phyloP scores from a whole-genome alignment of 30 jellyfish, hydroid and myxozoan genomes.

The Aurelia sp. region DNA sequence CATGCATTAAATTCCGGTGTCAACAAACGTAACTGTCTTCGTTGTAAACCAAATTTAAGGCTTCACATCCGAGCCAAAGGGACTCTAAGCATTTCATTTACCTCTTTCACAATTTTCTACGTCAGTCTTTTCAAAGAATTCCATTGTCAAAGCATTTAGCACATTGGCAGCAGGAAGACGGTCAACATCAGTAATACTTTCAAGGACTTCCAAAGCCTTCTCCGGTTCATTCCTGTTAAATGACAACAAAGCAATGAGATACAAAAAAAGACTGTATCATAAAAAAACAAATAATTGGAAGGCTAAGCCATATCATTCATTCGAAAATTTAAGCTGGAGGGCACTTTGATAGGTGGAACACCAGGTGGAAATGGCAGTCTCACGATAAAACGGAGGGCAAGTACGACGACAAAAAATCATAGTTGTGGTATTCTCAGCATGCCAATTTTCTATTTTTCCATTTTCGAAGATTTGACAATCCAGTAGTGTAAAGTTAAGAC shows the following conservation, averaged over 20 bases:
- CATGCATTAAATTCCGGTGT: too few relatives aligned
- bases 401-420: too few relatives aligned
- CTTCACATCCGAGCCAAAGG: not conserved
- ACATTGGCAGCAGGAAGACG: conserved; percentile 29
- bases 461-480: too few relatives aligned
- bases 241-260: not conserved
- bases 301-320: too few relatives aligned
- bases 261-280: not conserved
- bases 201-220: conserved; percentile 42
- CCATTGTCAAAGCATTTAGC: conserved; percentile 2
- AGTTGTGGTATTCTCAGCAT: too few relatives aligned
- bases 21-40: not conserved
- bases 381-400: too few relatives aligned
- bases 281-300: not conserved
- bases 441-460: too few relatives aligned
- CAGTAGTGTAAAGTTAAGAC: too few relatives aligned
- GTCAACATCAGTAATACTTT: conserved; percentile 17
- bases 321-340: too few relatives aligned
- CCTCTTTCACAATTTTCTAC: conserved; percentile 61
- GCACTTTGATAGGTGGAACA: too few relatives aligned
- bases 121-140: conserved; percentile 31
- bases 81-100: not conserved
- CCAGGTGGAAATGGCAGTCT: too few relatives aligned
- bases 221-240: conserved; percentile 51
- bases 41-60: not conserved